phyloP scores from a whole-genome alignment of 2,797 vertebrate genomes.

The Danio albolineatus region DNA sequence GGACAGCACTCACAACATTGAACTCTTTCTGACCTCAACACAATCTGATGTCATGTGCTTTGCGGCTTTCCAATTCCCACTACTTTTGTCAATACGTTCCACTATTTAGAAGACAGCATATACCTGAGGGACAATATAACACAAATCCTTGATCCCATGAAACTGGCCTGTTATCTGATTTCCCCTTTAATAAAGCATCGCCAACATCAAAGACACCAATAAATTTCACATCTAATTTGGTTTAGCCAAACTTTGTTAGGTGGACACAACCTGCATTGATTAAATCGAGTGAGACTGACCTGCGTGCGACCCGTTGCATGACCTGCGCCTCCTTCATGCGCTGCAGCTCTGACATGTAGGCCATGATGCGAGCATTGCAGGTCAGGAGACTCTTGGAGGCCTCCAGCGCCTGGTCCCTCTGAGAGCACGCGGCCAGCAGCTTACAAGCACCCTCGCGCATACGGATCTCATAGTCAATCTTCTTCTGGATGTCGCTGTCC shows the following conservation, averaged over 20 bases:
- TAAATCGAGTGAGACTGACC: slow-evolving; percentile 68
- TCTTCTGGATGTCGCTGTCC: slow-evolving; percentile 94
- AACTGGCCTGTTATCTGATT: not conserved
- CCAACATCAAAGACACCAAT: not conserved
- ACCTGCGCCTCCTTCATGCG: slow-evolving; percentile 93
- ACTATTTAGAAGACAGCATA: not conserved
- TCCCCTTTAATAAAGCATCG: not conserved
- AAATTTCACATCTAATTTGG: not conserved
- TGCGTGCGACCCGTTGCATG: slow-evolving; percentile 82
- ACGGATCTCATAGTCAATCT: slow-evolving; percentile 93
- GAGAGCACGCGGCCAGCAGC: slow-evolving; percentile 90
- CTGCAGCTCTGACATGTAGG: slow-evolving; percentile 94
- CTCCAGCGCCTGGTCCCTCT: slow-evolving; percentile 89
- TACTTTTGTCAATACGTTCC: not conserved
- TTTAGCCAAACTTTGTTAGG: not conserved
- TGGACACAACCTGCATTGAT: not conserved
- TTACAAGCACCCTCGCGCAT: slow-evolving; percentile 94
- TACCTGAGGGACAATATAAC: not conserved
- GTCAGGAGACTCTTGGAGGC: slow-evolving; percentile 91
- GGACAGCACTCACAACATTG: not conserved
- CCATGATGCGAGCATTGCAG: slow-evolving; percentile 90
- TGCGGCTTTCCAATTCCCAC: not conserved
- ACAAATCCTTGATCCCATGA: not conserved
- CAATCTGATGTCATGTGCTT: slow-evolving; percentile 7
- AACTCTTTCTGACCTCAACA: slow-evolving; percentile 39